Conservation (phyloP, 2,797 vertebrate genomes). For the Sebastes oblongus region DNA sequence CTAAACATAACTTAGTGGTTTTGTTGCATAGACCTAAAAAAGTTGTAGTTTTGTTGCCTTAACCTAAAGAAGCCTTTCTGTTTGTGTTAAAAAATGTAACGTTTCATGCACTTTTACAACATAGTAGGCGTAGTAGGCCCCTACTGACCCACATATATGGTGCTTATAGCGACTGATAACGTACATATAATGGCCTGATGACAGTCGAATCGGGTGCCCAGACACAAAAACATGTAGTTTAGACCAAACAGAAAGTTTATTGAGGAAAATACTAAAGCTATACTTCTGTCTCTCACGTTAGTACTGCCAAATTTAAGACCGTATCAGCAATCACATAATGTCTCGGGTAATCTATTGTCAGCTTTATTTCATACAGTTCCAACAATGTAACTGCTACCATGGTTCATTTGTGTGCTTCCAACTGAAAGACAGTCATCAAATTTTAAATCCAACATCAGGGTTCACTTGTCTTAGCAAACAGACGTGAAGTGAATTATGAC, state of each 20-base stretch:
- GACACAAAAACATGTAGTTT: neutral
- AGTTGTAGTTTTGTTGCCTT: too few relatives aligned
- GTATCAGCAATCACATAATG: neutral
- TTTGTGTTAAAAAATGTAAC: too few relatives aligned
- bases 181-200: too few relatives aligned
- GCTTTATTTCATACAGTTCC: neutral
- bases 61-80: too few relatives aligned
- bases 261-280: neutral
- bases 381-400: neutral
- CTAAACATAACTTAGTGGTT: too few relatives aligned
- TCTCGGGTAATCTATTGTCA: neutral
- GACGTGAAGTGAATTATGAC: conserved; percentile 2
- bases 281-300: neutral
- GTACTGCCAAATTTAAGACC: neutral
- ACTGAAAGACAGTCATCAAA: conserved; percentile 2
- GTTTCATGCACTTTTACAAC: too few relatives aligned
- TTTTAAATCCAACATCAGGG: neutral
- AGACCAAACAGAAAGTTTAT: neutral
- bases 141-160: too few relatives aligned
- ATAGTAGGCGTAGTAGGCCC: too few relatives aligned
- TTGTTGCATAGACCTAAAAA: too few relatives aligned
- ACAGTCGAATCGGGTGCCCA: too few relatives aligned
- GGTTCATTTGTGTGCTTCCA: conserved; percentile 14
- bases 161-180: too few relatives aligned
- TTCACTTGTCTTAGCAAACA: conserved; percentile 12